Base-by-base conservation (phyloP, 1,140 invertebrate species). In the Bombus sibiricus region DNA sequence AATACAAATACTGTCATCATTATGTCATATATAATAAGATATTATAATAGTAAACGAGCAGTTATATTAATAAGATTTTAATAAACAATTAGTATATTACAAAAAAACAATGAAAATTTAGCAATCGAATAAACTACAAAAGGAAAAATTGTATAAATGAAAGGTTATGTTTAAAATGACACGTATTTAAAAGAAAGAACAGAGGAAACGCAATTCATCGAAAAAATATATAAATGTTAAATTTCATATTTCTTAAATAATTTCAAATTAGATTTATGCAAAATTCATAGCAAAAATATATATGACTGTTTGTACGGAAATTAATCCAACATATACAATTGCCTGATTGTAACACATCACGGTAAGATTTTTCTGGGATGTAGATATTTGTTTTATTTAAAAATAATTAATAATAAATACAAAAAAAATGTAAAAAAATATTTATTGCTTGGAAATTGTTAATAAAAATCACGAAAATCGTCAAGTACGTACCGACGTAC, bases 401-500 rank as follows among this genome's bases (percentile, higher is more conserved):
- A 77, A 85, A 71, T 86, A 66, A 81, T 69, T 25, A 37, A 15
- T 41, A 69, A 15, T 34, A 69, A 57, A 53, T 41, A 28, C 25
- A 25, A 12, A 25, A 84, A 73, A 32, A 37, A 62, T 59, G 47
- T 22, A 53, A 69, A 57, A 78, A 75, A 43, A 64, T 39, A 47
- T 79, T 57, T 43, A 66, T 85, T 89, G 32, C 41, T 47, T 64
- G 32, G 53, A 77, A 69, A 91, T 73, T 80, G 47, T 68, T 53
- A 62, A 59, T 34, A 77, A 68, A 84, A 89, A 83, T 62, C 57
- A 88, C 53, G 82, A 88, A 83, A 91, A 88, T 86, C 80, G 85
- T 69, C 72, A 86, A 84, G 68, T 87, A 91, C 92, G 66, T 93
- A 93, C 92, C 92, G 41, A 92, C 89, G 89, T 88, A 92, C 92